Evolutionary conservation across 1,140 invertebrate genomes (phyloP).

Genomic region (Atta colombica): DNA sequence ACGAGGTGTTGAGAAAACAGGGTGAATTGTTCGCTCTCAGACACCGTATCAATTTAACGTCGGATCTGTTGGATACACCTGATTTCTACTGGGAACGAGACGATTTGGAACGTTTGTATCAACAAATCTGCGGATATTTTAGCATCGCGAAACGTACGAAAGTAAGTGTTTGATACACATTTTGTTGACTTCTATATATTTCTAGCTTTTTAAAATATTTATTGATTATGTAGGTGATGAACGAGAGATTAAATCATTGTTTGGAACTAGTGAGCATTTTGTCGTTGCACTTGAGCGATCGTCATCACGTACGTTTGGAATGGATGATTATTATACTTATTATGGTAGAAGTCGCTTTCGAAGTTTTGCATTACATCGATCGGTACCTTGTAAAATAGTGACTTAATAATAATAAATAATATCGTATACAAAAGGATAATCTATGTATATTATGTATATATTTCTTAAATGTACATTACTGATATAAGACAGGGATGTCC

Average conservation of each 20-base stretch:
- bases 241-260: conserved; percentile 97
- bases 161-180: conserved; percentile 83
- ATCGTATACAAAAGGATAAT: neutral
- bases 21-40: conserved; percentile 96
- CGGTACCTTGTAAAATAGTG: conserved; percentile 77
- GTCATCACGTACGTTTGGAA: conserved; percentile 96
- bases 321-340: conserved; percentile 99
- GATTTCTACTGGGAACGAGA: conserved; percentile 99
- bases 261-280: conserved; percentile 95
- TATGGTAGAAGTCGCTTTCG: conserved; percentile 97
- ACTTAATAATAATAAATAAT: neutral
- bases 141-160: conserved; percentile 94
- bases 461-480: neutral
- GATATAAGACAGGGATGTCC: no score
- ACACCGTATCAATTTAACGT: conserved; percentile 96
- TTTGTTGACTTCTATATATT: neutral
- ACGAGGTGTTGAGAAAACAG: conserved; percentile 94
- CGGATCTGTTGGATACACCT: conserved; percentile 96
- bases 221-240: conserved; percentile 92
- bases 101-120: conserved; percentile 93
- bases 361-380: conserved; percentile 93
- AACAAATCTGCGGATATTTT: conserved; percentile 93
- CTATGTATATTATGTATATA: conserved; percentile 5
- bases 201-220: neutral
- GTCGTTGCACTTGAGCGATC: conserved; percentile 95